Conservation (phyloP, 2,113 vertebrate genomes). For the Ranitomeya imitator region DNA sequence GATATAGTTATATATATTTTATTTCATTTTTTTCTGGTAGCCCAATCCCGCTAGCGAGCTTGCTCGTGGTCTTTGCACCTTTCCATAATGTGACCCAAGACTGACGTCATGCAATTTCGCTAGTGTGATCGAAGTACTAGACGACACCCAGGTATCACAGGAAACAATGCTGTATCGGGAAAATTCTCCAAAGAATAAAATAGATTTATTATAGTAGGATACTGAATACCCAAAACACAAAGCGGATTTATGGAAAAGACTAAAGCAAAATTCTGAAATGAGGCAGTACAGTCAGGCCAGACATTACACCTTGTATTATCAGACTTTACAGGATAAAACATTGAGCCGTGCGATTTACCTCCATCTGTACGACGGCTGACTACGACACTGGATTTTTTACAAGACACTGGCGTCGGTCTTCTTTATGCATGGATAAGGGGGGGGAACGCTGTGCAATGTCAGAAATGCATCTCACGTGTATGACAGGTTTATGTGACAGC, state of each 20-base stretch:
- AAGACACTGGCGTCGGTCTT: slow-evolving; percentile 85
- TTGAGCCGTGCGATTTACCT: slow-evolving; percentile 79
- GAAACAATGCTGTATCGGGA: no score
- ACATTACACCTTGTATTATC: slow-evolving; percentile 10
- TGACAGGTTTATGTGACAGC: slow-evolving; percentile 70
- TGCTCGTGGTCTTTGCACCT: not conserved
- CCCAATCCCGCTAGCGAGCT: not conserved
- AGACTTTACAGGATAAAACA: slow-evolving; percentile 75
- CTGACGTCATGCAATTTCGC: not conserved
- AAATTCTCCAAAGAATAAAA: no score
- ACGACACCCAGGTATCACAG: not conserved
- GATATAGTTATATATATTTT: no score
- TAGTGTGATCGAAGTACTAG: not conserved
- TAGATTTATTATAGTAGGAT: not conserved
- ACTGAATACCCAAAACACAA: not conserved
- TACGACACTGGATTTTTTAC: slow-evolving; percentile 83
- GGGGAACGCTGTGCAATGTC: slow-evolving; percentile 83
- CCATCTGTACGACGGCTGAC: slow-evolving; percentile 92
- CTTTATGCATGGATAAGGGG: slow-evolving; percentile 85
- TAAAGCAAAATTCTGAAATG: no score
- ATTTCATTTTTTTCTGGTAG: not conserved
- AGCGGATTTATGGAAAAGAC: no score
- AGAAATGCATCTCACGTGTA: slow-evolving; percentile 84
- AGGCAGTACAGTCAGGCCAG: not conserved
- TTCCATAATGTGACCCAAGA: not conserved